These are phyloP conservation scores for Lamellibrachia luymesi DNA, from an alignment of 1,140 invertebrate genomes.

Conservation along the genomic window DNA sequence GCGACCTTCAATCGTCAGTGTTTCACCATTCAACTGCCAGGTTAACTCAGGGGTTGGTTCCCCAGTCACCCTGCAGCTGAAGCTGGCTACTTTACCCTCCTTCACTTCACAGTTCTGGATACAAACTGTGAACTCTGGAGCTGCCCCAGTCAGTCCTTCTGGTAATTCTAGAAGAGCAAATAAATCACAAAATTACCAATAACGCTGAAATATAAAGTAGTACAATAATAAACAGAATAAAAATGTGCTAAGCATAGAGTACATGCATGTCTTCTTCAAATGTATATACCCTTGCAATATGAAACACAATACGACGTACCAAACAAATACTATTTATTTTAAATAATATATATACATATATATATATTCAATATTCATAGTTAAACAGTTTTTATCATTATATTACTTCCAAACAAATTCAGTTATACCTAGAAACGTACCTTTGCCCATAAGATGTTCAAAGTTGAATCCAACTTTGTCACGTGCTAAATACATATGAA, in stretches of 20 bases:
- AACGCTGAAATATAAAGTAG: not conserved
- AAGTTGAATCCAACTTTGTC: slow-evolving; percentile 1
- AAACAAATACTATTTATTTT: not conserved
- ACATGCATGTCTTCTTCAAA: too few relatives aligned
- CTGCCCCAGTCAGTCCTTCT: not conserved
- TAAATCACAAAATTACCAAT: not conserved
- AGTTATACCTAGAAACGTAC: not conserved
- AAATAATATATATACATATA: not conserved
- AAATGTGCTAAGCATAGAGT: not conserved
- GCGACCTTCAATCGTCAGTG: slow-evolving; percentile 40
- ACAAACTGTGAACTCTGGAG: not conserved
- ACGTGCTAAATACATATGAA: not conserved
- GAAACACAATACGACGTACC: not conserved
- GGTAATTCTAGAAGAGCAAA: not conserved
- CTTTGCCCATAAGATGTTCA: not conserved
- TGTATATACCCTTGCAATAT: not conserved
- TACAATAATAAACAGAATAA: not conserved
- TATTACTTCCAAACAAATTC: not conserved
- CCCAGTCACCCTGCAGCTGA: slow-evolving; percentile 84
- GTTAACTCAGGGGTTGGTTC: slow-evolving; percentile 85
- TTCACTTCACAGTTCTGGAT: slow-evolving; percentile 61
- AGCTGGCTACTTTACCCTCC: slow-evolving; percentile 83
- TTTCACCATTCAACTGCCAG: slow-evolving; percentile 66
- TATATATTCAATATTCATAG: too few relatives aligned
- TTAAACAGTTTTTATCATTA: not conserved